A percentile compares a stretch with the other conserved stretches of the same genome.
Conservation (phyloP, 1,140 invertebrate species). For the Nasonia vitripennis region DNA sequence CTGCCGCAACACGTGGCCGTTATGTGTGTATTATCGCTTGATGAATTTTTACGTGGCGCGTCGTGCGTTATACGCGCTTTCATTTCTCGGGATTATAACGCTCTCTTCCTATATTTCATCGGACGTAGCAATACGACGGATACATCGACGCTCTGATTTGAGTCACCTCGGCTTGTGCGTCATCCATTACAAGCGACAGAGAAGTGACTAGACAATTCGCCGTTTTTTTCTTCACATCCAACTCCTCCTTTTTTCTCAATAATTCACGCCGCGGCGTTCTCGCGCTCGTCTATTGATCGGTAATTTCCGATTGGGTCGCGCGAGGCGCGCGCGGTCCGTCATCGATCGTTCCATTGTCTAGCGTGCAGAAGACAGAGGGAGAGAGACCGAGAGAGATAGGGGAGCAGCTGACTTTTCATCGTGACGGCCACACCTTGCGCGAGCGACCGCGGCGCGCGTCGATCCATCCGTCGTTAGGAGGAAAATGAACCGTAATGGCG, state of each 20-base stretch:
- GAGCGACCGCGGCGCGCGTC: slow-evolving; percentile 47
- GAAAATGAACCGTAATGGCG: slow-evolving; percentile 71
- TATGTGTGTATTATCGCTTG: not conserved
- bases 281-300: slow-evolving; percentile 60
- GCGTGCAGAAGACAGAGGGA: slow-evolving; percentile 28
- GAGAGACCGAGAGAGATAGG: not conserved
- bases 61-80: too few species aligned
- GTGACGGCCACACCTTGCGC: slow-evolving; percentile 69
- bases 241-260: slow-evolving; percentile 50
- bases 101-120: too few species aligned
- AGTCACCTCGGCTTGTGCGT: not conserved
- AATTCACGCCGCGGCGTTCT: slow-evolving; percentile 53
- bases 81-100: too few species aligned
- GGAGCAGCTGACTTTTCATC: slow-evolving; percentile 66
- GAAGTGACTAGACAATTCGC: slow-evolving; percentile 62
- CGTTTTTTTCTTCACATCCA: not conserved
- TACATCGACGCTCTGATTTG: too few species aligned
- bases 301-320: slow-evolving; percentile 72
- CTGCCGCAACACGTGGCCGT: not conserved
- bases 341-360: slow-evolving; percentile 71
- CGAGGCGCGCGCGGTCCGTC: slow-evolving; percentile 52
- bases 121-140: too few species aligned
- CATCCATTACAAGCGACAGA: slow-evolving; percentile 35
- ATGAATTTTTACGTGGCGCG: too few species aligned
- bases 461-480: slow-evolving; percentile 62